Evolutionary conservation across 1,140 invertebrate species (phyloP).

Genomic region (Zelostemma sp.): DNA sequence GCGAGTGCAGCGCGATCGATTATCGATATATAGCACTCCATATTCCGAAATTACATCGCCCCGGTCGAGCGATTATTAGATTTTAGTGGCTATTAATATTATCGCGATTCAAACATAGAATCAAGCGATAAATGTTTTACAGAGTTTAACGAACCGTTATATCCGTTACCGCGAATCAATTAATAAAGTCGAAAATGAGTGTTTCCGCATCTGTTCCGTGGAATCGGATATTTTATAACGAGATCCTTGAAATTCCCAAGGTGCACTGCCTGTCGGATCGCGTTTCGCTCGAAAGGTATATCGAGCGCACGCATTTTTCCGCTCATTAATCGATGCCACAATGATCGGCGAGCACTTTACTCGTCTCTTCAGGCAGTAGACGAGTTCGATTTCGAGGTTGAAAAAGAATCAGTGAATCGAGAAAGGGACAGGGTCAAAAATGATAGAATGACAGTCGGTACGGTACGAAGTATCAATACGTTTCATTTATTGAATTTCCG

Average conservation of each 20-base stretch:
- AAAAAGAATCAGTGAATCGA: constrained; percentile 10
- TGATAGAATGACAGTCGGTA: constrained; percentile 24
- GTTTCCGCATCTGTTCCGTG: not conserved
- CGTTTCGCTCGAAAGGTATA: constrained; percentile 41
- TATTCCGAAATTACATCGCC: constrained; percentile 49
- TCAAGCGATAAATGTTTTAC: constrained; percentile 25
- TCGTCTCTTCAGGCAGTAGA: not conserved
- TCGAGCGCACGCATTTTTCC: constrained; percentile 44
- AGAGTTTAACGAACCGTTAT: not conserved
- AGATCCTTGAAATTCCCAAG: constrained; percentile 13
- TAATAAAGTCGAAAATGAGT: constrained; percentile 24
- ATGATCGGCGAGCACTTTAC: constrained; percentile 16
- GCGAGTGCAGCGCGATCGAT: constrained; percentile 39
- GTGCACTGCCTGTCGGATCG: constrained; percentile 33
- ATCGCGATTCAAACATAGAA: constrained; percentile 31
- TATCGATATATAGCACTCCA: constrained; percentile 44
- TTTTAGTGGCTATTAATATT: constrained; percentile 51
- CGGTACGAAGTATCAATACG: constrained; percentile 58
- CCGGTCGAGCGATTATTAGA: constrained; percentile 46
- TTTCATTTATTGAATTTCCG: constrained; percentile 62
- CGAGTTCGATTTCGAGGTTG: too few species aligned
- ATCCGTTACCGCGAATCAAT: too few species aligned
- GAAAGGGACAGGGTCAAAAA: constrained; percentile 9
- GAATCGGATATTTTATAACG: constrained; percentile 35
- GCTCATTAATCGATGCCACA: constrained; percentile 41